Percentiles rank a stretch among this genome's conserved stretches.
Conservation (phyloP, 1,140 invertebrate species). For the Rhizoglyphus robini region DNA sequence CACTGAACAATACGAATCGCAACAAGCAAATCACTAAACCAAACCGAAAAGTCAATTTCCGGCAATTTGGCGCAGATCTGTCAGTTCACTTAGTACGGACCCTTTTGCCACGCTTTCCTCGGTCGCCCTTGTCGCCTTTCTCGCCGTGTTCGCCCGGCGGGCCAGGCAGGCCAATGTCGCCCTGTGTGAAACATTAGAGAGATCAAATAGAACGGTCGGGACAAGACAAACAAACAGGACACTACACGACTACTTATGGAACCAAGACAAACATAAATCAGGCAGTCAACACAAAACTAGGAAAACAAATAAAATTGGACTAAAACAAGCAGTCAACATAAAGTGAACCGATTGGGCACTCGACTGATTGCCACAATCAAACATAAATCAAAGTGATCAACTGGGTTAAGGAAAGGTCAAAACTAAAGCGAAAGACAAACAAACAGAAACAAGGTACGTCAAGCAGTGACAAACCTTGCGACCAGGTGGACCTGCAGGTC, state of each 20-base stretch:
- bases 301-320: not conserved
- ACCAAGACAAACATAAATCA: slow-evolving; percentile 1
- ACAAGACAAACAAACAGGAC: not conserved
- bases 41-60: no score
- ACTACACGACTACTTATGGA: not conserved
- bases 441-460: not conserved
- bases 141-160: slow-evolving; percentile 78
- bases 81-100: slow-evolving; percentile 16
- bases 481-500: slow-evolving; percentile 51
- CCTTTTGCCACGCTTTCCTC: slow-evolving; percentile 40
- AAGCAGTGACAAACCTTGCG: slow-evolving; percentile 40
- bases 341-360: not conserved
- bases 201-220: not conserved
- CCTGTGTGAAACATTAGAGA: slow-evolving; percentile 31
- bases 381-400: not conserved
- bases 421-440: not conserved
- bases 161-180: slow-evolving; percentile 55
- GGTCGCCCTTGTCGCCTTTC: slow-evolving; percentile 71
- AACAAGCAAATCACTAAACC: no score
- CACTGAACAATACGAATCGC: not conserved
- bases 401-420: not conserved
- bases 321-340: not conserved
- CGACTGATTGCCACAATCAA: not conserved
- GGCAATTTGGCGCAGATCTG: no score
- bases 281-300: slow-evolving; percentile 1